Evolutionary conservation across 2,113 vertebrate species (phyloP).

Genomic region (Oryctolagus cuniculus): DNA sequence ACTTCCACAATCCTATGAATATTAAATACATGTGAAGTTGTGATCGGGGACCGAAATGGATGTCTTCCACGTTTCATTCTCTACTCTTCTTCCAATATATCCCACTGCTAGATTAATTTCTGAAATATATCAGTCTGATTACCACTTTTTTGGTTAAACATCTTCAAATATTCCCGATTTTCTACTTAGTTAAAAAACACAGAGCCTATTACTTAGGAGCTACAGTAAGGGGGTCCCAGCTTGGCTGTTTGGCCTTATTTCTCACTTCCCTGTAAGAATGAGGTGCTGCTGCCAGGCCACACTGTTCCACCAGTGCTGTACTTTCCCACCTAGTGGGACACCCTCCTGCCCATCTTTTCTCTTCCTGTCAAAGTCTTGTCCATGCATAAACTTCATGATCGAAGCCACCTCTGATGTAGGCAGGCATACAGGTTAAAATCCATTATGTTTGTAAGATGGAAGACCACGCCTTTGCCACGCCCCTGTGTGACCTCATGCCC

Average conservation of each 20-base stretch:
- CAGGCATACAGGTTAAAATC: too few species aligned
- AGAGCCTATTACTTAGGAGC: neutral
- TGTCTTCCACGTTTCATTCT: neutral
- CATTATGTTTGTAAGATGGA: too few species aligned
- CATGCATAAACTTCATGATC: neutral
- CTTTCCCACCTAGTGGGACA: neutral
- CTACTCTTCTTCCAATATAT: neutral
- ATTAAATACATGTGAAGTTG: conserved; percentile 46
- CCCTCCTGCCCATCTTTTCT: neutral
- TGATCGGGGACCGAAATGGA: neutral
- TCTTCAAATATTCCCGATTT: neutral
- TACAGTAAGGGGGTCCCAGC: neutral
- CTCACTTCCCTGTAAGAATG: neutral
- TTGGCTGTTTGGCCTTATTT: neutral
- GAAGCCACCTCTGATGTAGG: neutral
- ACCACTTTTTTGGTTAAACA: conserved; percentile 36
- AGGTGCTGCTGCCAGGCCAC: neutral
- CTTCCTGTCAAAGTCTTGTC: neutral
- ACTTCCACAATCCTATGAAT: neutral
- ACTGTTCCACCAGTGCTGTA: neutral
- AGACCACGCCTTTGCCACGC: too few species aligned
- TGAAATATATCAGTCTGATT: conserved; percentile 3
- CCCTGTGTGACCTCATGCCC: too few species aligned
- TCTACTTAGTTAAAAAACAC: conserved; percentile 36
- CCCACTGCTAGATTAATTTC: conserved; percentile 36